Percentiles rank a stretch among this genome's conserved stretches.
Conservation (phyloP, 2,113 vertebrate species). For the Terrapene triunguis region DNA sequence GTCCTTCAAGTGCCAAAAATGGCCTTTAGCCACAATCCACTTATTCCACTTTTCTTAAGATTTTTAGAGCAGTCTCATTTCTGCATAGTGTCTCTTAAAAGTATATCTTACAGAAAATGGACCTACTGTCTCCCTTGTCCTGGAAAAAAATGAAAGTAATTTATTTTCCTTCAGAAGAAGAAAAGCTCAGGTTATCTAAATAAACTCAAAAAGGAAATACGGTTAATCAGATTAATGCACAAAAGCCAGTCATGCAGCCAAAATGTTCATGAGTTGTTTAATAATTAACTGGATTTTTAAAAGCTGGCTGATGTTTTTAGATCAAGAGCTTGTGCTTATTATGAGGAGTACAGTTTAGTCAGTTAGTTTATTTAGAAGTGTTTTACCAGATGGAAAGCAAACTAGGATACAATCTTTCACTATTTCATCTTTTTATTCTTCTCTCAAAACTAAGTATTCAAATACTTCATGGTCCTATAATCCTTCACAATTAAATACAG, state of each 20-base stretch:
- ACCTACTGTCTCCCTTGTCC: neutral
- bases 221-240: neutral
- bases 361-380: neutral
- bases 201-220: neutral
- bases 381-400: neutral
- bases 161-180: neutral
- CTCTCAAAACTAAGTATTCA: neutral
- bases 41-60: neutral
- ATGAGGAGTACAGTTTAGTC: neutral
- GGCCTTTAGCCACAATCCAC: neutral
- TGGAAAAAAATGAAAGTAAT: accelerated
- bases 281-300: conserved; percentile 69
- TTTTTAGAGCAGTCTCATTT: neutral
- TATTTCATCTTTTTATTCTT: neutral
- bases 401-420: neutral
- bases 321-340: conserved; percentile 43
- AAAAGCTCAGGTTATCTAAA: neutral
- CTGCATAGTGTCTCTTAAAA: neutral
- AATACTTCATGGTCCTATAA: accelerated
- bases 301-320: conserved; percentile 50
- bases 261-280: conserved; percentile 63
- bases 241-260: conserved; percentile 33
- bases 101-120: neutral
- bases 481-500: neutral
- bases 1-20: conserved; percentile 13